Base-by-base conservation (phyloP, 2,113 vertebrate genomes). In the Clarias macrocephalus region DNA sequence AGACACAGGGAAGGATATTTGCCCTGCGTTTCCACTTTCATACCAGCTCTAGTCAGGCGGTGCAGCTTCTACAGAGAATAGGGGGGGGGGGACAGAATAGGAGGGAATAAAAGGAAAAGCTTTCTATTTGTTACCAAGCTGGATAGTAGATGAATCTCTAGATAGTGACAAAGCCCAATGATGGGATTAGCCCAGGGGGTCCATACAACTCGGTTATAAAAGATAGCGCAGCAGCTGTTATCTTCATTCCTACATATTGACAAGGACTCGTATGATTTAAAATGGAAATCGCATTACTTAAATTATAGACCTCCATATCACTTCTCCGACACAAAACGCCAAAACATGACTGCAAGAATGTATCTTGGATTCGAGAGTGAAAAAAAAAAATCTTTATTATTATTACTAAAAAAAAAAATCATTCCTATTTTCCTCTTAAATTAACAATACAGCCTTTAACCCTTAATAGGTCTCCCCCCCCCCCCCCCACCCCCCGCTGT, bases 131-230 rank as follows among this genome's bases (percentile, higher is more conserved):
- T 63, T 66, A 37, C 84, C 23, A 48, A 79, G 60, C 59, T 63
- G 48, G 84, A 42, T 54, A 16, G 73, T 33, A 57, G 84, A 79
- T 63, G n/a, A 68, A 80, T 54, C 75, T 65, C 48, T 8, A 23
- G 60, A 65, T 54, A 33, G 48, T 33, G 33, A 28, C 37, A 86
- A 62, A 80, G 59, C 84, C 59, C 56, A 28, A 62, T 63, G 84
- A 73, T 48, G 6, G 15, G 11, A 62, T 65, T 79, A 77, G 84
- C 75, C 75, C 52, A 77, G 75, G 56, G 77, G 77, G 60, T 86
- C 60, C n/a, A 37, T 37, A 77, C 33, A 52, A 76, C 19, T 28
- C 75, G 18, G 77, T 25, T 60, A 59, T 25, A 60, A 62, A 42
- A 75, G 68, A 60, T 25, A 75, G 30, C 57, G 62, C 18, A 37